Evolutionary conservation across 2,888 invertebrate genomes (phyloP), one percentile per base, ranked within the genome.

Genomic region (Yponomeuta evonymella): DNA sequence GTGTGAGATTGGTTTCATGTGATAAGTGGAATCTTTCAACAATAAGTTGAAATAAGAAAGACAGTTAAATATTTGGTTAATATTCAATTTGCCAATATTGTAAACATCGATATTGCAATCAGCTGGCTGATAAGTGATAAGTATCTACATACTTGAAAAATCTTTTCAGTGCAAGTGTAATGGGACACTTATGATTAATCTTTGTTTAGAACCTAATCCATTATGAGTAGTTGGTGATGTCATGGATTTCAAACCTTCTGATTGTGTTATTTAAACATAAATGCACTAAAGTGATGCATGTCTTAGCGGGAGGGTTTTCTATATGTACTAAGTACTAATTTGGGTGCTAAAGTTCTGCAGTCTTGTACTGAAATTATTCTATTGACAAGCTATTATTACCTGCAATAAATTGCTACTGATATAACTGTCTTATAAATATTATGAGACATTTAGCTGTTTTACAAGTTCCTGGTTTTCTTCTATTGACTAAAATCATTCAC

Each of bases 71-170:
- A 58, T 58, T 15, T 58, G 2, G 15, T 15, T 58, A 43, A 43
- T 43, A 8, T 15, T 15, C 51, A 58, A 15, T 12, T 58, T 15
- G 51, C 51, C 5, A 15, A 15, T 58, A 58, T 15, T 58, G 51
- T 58, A 58, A 58, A 15, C 15, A 58, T 58, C 0, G 51, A 58
- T 58, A 15, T 58, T 58, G 51, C 51, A 58, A 58, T 58, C 3
- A 58, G 51, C 51, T 58, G 11, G 65, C n/a, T 33, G 29, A 33
- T 65, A 65, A 65, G 33, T 65, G 29, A 33, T 65, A 65, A 65
- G 33, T 65, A 11, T 23, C 15, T 12, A 33, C 2, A 11, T 12
- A 30, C 29, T 65, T 65, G 29, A 43, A 43, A 43, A 43, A 43
- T 8, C 36, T 8, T 65, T 29, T 65, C 65, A 30, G 65, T 65